Evolutionary conservation across 2,113 vertebrate genomes (phyloP).

Genomic region (Pimephales promelas): DNA sequence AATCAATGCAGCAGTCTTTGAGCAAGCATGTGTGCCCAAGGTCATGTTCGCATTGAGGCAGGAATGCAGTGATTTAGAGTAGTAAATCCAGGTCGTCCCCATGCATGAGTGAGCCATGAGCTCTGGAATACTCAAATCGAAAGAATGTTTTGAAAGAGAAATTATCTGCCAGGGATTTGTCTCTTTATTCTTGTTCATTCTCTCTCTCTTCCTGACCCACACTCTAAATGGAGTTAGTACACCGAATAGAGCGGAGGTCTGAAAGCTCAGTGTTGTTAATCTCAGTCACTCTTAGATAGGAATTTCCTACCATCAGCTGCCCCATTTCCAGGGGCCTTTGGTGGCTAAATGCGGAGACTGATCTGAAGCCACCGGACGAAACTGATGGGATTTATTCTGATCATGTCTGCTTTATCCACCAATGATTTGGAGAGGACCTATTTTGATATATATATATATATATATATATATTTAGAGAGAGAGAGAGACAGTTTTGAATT

Average conservation of each 20-base stretch:
- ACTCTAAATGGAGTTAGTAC: slow-evolving; percentile 33
- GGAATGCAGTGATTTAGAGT: slow-evolving; percentile 36
- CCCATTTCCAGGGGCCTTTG: slow-evolving; percentile 42
- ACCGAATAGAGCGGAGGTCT: slow-evolving; percentile 16
- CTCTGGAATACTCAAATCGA: slow-evolving; percentile 21
- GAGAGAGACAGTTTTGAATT: no score
- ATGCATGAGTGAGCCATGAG: slow-evolving; percentile 3
- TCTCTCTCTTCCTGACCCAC: slow-evolving; percentile 6
- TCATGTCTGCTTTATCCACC: slow-evolving; percentile 3
- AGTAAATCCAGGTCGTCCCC: slow-evolving; percentile 28
- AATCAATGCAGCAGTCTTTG: slow-evolving; percentile 3
- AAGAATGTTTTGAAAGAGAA: slow-evolving; percentile 33
- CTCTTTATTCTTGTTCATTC: slow-evolving; percentile 42
- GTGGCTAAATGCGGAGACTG: slow-evolving; percentile 31
- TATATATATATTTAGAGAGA: no score
- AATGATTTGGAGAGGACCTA: slow-evolving; percentile 11
- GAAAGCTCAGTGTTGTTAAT: slow-evolving; percentile 23
- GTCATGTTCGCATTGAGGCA: background rate
- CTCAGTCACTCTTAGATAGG: slow-evolving; percentile 29
- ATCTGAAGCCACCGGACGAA: background rate
- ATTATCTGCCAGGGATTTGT: slow-evolving; percentile 34
- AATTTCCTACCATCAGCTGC: slow-evolving; percentile 39
- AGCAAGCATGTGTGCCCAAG: background rate
- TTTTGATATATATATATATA: no score
- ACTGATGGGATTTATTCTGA: slow-evolving; percentile 40